These are phyloP conservation scores for Oceanites oceanicus DNA, from an alignment of 2,113 vertebrate genomes.

Conservation along the genomic window DNA sequence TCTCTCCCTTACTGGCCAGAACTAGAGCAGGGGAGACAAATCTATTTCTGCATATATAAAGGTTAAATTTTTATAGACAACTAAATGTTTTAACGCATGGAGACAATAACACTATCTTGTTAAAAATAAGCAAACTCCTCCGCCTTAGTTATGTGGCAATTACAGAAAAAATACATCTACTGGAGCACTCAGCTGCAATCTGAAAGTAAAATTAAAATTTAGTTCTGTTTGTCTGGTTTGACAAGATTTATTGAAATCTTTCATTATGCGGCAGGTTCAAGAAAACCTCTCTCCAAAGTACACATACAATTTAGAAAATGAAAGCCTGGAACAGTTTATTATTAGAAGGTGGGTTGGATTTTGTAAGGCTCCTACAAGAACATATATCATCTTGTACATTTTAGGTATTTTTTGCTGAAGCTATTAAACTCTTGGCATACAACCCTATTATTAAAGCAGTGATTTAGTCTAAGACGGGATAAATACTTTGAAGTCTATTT, in stretches of 20 bases:
- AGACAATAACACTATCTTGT: not conserved
- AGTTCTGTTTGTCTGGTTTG: slow-evolving; percentile 32
- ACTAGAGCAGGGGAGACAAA: not conserved
- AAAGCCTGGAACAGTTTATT: slow-evolving; percentile 42
- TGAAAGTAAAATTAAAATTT: slow-evolving; percentile 25
- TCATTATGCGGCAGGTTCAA: slow-evolving; percentile 39
- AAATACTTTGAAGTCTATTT: slow-evolving; percentile 32
- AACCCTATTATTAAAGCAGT: not conserved
- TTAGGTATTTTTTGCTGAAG: not conserved
- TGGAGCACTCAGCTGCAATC: slow-evolving; percentile 26
- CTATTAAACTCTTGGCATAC: slow-evolving; percentile 3
- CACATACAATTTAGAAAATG: slow-evolving; percentile 45
- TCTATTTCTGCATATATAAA: not conserved
- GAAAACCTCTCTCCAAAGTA: slow-evolving; percentile 38
- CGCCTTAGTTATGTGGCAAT: not conserved
- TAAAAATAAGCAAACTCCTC: slow-evolving; percentile 37
- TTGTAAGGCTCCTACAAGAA: not conserved
- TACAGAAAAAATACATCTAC: not conserved
- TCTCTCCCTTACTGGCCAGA: not conserved
- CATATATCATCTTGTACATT: not conserved
- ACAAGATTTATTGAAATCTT: slow-evolving; percentile 5
- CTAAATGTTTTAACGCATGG: not conserved
- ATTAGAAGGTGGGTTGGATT: slow-evolving; percentile 30
- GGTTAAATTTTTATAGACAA: not conserved
- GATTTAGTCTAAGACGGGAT: not conserved